These are phyloP conservation scores for Acholoe squamosa DNA, from an alignment of 2,888 invertebrate species.

Conservation along the genomic window DNA sequence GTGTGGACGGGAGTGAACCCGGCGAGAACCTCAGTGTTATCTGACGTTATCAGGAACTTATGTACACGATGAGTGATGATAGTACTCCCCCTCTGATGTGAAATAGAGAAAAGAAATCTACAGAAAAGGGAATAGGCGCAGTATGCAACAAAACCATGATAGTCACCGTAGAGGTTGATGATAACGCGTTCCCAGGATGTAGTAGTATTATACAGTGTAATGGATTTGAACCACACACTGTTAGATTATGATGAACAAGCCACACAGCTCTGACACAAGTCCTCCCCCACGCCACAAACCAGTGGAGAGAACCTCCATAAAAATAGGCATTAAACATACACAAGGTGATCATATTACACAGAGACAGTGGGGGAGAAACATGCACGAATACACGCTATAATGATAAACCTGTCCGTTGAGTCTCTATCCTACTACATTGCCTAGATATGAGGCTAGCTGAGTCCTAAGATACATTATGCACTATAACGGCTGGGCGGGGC, in stretches of 20 bases:
- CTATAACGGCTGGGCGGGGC: conserved; percentile 45
- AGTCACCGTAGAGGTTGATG: not conserved
- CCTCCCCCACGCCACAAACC: not conserved
- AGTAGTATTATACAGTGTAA: not conserved
- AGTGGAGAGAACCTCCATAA: not conserved
- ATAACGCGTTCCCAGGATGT: not conserved
- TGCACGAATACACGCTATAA: conserved; percentile 9
- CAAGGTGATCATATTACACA: not conserved
- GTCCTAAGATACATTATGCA: conserved; percentile 47
- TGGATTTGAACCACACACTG: not conserved
- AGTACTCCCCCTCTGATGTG: not conserved
- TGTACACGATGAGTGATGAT: conserved; percentile 20
- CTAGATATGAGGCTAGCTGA: conserved; percentile 10
- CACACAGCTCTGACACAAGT: not conserved
- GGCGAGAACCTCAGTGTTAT: not conserved
- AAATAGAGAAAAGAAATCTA: not conserved
- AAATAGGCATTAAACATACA: not conserved
- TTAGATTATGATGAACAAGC: too few species aligned
- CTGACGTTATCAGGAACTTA: conserved; percentile 2
- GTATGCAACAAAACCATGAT: conserved; percentile 29
- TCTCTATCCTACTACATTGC: conserved; percentile 52
- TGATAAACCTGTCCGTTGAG: conserved; percentile 13
- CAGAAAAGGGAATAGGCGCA: conserved; percentile 11
- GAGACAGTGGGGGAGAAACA: not conserved
- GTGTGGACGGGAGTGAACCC: conserved; percentile 39